Conservation (phyloP, 2,888 invertebrate species). For the Phaedon cochleariae region DNA sequence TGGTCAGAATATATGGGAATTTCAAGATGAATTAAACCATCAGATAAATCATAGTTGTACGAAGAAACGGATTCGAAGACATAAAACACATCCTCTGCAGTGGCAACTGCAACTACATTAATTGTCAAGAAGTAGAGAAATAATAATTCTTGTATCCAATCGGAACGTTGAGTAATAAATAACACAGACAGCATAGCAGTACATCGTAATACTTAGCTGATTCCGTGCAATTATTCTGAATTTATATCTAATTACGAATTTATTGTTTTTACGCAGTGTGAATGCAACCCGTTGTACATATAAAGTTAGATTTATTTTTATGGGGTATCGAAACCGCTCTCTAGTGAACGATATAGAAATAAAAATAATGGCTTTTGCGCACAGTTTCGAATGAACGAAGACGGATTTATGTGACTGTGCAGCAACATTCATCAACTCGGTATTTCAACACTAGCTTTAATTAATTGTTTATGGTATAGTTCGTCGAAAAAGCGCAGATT, state of each 20-base stretch:
- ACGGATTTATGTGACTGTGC: constrained; percentile 46
- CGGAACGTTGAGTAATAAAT: constrained; percentile 20
- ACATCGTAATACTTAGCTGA: neutral
- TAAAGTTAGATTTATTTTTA: constrained; percentile 31
- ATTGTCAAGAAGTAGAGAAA: constrained; percentile 21
- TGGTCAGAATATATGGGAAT: no score
- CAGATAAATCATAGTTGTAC: neutral
- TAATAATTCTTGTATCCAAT: constrained; percentile 22
- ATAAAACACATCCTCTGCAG: constrained; percentile 1
- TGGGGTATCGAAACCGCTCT: constrained; percentile 35
- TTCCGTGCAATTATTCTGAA: constrained; percentile 15
- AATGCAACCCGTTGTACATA: constrained; percentile 15
- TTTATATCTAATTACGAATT: constrained; percentile 31
- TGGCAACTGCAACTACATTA: constrained; percentile 8
- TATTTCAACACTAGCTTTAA: constrained; percentile 48
- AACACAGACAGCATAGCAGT: constrained; percentile 12
- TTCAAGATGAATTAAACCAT: no score
- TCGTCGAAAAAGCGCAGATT: constrained; percentile 45
- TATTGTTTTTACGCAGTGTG: constrained; percentile 20
- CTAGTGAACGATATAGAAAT: constrained; percentile 42
- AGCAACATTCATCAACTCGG: constrained; percentile 40
- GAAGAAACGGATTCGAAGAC: neutral
- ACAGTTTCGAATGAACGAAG: constrained; percentile 43
- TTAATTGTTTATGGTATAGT: constrained; percentile 50
- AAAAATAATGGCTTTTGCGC: constrained; percentile 43